These are phyloP conservation scores for Cassiopea andromeda DNA, from an alignment of 30 jellyfish, hydroid and myxozoan species.

Conservation along the genomic window DNA sequence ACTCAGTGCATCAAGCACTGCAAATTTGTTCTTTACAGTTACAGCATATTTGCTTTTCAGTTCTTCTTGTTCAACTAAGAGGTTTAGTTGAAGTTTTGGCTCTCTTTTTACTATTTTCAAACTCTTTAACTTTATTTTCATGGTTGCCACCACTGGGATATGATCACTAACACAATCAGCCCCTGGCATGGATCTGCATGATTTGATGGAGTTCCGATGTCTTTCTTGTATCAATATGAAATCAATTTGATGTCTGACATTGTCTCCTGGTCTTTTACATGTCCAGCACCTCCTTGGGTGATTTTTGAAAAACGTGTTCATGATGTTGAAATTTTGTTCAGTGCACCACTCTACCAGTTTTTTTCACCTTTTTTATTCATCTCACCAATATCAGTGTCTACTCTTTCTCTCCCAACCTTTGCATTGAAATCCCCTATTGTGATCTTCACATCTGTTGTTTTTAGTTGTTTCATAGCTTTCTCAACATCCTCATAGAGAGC, in stretches of 20 bases:
- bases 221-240: neutral
- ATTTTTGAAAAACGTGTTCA: slow-evolving; percentile 32
- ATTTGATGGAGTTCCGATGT: neutral
- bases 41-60: neutral
- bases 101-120: neutral
- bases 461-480: neutral
- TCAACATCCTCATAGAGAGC: slow-evolving; percentile 30
- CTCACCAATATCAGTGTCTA: slow-evolving; percentile 13
- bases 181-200: neutral
- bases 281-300: slow-evolving; percentile 38
- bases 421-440: slow-evolving; percentile 37
- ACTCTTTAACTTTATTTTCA: neutral
- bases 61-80: neutral
- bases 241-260: slow-evolving; percentile 33
- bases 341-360: slow-evolving; percentile 12
- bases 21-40: neutral
- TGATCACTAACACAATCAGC: slow-evolving; percentile 38
- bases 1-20: neutral
- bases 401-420: slow-evolving; percentile 16
- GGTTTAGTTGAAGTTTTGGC: slow-evolving; percentile 13
- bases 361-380: slow-evolving; percentile 41
- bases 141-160: slow-evolving; percentile 18
- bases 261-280: slow-evolving; percentile 46
- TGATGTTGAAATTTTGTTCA: slow-evolving; percentile 8
- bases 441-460: slow-evolving; percentile 27